phyloP scores from a whole-genome alignment of 2,797 vertebrate genomes.

The Arctocebus calabarensis region DNA sequence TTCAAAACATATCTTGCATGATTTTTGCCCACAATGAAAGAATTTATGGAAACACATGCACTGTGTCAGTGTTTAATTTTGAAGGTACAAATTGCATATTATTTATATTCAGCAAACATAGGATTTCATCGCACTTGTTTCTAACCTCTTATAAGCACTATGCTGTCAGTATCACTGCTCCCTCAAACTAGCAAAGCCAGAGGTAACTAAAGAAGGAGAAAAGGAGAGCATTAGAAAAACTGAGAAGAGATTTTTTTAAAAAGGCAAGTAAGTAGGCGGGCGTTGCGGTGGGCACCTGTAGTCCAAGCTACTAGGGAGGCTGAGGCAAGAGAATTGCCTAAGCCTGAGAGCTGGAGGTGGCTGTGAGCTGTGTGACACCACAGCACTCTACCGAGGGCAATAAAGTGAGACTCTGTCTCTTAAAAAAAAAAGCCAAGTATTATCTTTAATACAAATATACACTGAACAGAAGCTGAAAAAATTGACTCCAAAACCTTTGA shows the following conservation, averaged over 20 bases:
- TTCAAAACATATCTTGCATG: background rate
- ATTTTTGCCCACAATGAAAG: background rate
- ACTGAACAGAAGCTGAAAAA: background rate
- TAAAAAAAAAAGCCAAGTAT: constrained; percentile 42
- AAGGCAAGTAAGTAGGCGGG: too few species aligned
- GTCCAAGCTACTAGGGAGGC: too few species aligned
- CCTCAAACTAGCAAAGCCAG: background rate
- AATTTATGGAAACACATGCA: background rate
- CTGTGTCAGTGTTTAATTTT: background rate
- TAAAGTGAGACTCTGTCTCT: too few species aligned
- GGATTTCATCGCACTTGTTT: background rate
- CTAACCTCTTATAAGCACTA: background rate
- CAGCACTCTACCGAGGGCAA: too few species aligned
- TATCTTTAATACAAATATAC: constrained; percentile 21
- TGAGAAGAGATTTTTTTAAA: background rate
- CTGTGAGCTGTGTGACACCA: too few species aligned
- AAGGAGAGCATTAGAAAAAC: background rate
- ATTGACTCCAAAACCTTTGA: background rate
- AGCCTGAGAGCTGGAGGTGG: too few species aligned
- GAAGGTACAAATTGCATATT: background rate
- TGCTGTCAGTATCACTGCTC: background rate
- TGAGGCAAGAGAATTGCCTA: too few species aligned
- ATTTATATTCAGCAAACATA: constrained; percentile 40
- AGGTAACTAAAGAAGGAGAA: background rate
- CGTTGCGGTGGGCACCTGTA: too few species aligned